These are phyloP conservation scores for Etheostoma nigrum DNA, from an alignment of 2,797 vertebrate species.

Conservation along the genomic window DNA sequence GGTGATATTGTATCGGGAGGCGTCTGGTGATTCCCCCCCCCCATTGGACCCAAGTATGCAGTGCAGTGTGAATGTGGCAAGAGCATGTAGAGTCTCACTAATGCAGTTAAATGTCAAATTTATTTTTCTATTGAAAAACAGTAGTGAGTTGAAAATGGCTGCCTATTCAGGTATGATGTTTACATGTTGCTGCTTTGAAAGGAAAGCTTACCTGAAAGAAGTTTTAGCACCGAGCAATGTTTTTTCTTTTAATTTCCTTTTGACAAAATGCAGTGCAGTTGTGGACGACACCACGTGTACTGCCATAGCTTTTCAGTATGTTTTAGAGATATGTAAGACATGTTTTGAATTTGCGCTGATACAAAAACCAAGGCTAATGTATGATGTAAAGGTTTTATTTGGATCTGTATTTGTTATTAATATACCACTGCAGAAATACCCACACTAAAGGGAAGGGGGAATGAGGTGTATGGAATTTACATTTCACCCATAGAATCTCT, in stretches of 20 bases:
- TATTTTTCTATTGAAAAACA: slow-evolving; percentile 46
- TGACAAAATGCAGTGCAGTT: slow-evolving; percentile 7
- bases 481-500: background rate
- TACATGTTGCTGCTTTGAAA: slow-evolving; percentile 41
- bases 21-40: too few species aligned
- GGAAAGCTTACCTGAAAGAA: background rate
- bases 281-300: background rate
- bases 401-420: background rate
- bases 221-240: background rate
- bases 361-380: background rate
- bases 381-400: slow-evolving; percentile 5
- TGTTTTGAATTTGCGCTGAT: background rate
- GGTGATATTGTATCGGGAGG: too few species aligned
- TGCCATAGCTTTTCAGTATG: background rate
- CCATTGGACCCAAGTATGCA: background rate
- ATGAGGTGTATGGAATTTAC: background rate
- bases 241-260: background rate
- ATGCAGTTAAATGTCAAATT: background rate
- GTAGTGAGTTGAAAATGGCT: slow-evolving; percentile 34
- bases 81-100: background rate
- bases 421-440: background rate
- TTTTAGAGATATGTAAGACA: background rate
- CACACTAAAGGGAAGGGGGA: too few species aligned
- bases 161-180: slow-evolving; percentile 39
- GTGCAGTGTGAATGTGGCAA: background rate